These are phyloP conservation scores for Crypturellus tataupa DNA, from an alignment of 2,797 vertebrate genomes.

Conservation along the genomic window DNA sequence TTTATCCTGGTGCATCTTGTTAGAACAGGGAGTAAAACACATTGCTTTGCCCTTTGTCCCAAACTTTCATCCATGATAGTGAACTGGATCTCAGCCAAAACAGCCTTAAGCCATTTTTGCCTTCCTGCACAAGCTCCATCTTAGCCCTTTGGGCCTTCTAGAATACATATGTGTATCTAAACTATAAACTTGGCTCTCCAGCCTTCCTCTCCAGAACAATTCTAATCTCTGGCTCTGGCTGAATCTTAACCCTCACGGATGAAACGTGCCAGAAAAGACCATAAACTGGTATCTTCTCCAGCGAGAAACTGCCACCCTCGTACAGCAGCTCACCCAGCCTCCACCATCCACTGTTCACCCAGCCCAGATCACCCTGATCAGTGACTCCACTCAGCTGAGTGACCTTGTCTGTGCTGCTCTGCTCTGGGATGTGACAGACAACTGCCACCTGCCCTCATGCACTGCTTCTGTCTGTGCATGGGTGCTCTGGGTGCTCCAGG, in stretches of 20 bases:
- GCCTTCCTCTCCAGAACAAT: neutral
- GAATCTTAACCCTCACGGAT: no score
- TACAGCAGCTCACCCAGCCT: neutral
- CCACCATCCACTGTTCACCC: accelerated
- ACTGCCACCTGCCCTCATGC: accelerated
- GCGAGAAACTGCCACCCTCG: no score
- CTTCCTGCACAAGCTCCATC: neutral
- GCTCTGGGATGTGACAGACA: accelerated
- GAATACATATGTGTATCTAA: neutral
- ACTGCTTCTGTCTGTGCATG: accelerated
- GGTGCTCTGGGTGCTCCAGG: neutral
- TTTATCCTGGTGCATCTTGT: neutral
- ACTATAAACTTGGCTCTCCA: neutral
- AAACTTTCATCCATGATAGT: neutral
- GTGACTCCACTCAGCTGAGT: accelerated
- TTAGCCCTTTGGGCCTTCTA: neutral
- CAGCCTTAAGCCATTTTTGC: neutral
- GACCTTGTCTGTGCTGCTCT: accelerated
- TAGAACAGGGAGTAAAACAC: neutral
- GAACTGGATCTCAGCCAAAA: neutral
- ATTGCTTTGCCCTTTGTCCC: neutral
- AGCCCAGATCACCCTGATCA: neutral
- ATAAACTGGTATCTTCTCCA: neutral
- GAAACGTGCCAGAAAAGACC: neutral
- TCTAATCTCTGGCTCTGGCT: neutral